phyloP scores from a whole-genome alignment of 2,888 invertebrate genomes.

The Heliconius charithonia region DNA sequence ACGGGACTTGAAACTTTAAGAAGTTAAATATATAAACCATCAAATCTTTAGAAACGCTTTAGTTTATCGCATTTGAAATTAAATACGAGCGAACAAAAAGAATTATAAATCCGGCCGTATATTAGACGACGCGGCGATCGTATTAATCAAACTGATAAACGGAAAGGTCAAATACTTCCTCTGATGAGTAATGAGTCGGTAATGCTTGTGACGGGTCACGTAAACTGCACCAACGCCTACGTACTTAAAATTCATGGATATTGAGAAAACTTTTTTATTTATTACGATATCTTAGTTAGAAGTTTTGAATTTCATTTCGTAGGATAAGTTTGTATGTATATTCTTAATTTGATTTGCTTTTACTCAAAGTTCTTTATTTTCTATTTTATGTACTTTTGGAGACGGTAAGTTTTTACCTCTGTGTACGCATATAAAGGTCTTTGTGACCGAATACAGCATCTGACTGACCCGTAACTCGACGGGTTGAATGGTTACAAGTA shows the following conservation, averaged over 20 bases:
- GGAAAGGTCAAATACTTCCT: slow-evolving; percentile 53
- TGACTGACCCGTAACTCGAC: no score
- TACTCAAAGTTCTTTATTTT: not conserved
- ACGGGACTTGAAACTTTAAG: not conserved
- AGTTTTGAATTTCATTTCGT: not conserved
- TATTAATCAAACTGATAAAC: slow-evolving; percentile 56
- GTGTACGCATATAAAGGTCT: no score
- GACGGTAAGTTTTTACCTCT: not conserved
- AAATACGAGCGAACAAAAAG: slow-evolving; percentile 38
- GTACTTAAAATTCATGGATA: slow-evolving; percentile 41
- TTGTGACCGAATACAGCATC: no score
- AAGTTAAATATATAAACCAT: not conserved
- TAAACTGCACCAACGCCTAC: slow-evolving; percentile 45
- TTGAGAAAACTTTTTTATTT: slow-evolving; percentile 27
- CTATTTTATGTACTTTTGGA: not conserved
- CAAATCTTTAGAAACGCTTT: slow-evolving; percentile 2
- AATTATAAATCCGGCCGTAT: slow-evolving; percentile 47
- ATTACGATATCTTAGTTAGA: slow-evolving; percentile 4
- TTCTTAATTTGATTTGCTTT: not conserved
- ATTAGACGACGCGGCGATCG: slow-evolving; percentile 50
- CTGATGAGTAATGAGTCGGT: slow-evolving; percentile 52
- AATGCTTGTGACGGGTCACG: slow-evolving; percentile 54
- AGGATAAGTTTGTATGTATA: no score
- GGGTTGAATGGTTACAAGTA: no score
- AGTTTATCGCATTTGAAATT: slow-evolving; percentile 31